phyloP scores from a whole-genome alignment of 2,888 invertebrate genomes.

The Drosophila kanekoi region DNA sequence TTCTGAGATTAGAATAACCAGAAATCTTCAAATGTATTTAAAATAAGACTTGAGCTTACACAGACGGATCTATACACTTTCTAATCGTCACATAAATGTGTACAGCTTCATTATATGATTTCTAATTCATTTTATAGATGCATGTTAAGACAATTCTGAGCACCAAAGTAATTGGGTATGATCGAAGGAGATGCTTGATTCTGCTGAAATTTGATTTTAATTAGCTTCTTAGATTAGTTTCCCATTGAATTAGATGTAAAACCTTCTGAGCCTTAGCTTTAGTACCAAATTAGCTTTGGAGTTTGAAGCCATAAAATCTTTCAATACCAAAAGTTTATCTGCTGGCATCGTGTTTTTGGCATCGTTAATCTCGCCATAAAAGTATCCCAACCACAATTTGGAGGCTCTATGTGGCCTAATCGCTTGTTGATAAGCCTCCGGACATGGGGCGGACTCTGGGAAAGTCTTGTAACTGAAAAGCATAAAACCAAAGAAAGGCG shows the following conservation, averaged over 20 bases:
- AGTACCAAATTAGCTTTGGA: conserved; percentile 12
- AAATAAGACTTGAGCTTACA: not conserved
- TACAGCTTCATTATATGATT: not conserved
- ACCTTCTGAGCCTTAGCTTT: conserved; percentile 4
- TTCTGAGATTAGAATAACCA: no score
- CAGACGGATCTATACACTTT: not conserved
- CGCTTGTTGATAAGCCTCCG: conserved; percentile 55
- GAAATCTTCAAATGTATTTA: not conserved
- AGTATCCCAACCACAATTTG: conserved; percentile 30
- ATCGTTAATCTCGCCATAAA: conserved; percentile 71
- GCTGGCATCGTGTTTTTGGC: conserved; percentile 60
- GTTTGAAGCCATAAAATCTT: not conserved
- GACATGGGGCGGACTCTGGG: conserved; percentile 25
- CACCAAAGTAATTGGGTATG: not conserved
- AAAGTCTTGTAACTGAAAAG: conserved; percentile 56
- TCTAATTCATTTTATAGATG: not conserved
- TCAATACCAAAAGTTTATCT: conserved; percentile 31
- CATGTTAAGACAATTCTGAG: not conserved
- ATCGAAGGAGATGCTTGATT: not conserved
- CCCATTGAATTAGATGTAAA: not conserved
- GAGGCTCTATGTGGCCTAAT: conserved; percentile 51
- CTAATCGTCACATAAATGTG: not conserved
- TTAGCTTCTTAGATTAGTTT: not conserved
- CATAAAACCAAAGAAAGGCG: conserved; percentile 55
- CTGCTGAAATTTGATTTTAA: not conserved